These are phyloP conservation scores for Amphiduros pacificus DNA, from an alignment of 2,888 invertebrate species.

Conservation along the genomic window DNA sequence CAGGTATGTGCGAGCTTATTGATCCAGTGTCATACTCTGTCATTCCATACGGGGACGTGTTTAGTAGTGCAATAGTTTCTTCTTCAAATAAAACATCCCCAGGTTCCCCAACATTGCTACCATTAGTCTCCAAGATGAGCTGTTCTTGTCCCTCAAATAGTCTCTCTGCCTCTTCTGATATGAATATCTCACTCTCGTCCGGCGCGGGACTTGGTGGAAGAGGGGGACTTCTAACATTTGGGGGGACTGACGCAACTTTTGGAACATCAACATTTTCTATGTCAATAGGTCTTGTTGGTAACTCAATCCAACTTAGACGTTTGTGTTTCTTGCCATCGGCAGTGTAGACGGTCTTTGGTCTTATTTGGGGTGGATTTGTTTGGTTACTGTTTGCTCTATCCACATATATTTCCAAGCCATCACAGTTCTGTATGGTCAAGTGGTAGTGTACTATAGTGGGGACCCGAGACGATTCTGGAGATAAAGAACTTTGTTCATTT, in stretches of 20 bases:
- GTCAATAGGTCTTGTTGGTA: background rate
- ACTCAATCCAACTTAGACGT: constrained; percentile 7
- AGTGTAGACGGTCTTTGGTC: constrained; percentile 3
- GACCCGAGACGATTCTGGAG: no score
- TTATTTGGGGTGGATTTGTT: background rate
- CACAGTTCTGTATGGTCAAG: constrained; percentile 8
- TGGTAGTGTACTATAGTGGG: constrained; percentile 12
- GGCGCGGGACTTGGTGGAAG: background rate
- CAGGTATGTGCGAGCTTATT: no score
- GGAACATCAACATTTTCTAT: background rate
- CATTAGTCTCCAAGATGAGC: no score
- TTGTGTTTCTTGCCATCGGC: constrained; percentile 5
- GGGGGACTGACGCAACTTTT: background rate
- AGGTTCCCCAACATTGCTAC: no score
- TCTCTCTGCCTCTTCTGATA: constrained; percentile 2
- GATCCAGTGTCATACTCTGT: no score
- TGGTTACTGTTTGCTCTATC: background rate
- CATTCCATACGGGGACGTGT: no score
- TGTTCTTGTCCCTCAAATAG: background rate
- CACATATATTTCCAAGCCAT: background rate
- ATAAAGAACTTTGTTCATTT: no score
- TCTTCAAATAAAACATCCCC: no score
- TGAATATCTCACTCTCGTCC: background rate
- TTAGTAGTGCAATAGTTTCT: no score
- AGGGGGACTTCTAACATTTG: no score